Evolutionary conservation across 2,888 invertebrate species (phyloP).

Genomic region (Dorcus hopei): DNA sequence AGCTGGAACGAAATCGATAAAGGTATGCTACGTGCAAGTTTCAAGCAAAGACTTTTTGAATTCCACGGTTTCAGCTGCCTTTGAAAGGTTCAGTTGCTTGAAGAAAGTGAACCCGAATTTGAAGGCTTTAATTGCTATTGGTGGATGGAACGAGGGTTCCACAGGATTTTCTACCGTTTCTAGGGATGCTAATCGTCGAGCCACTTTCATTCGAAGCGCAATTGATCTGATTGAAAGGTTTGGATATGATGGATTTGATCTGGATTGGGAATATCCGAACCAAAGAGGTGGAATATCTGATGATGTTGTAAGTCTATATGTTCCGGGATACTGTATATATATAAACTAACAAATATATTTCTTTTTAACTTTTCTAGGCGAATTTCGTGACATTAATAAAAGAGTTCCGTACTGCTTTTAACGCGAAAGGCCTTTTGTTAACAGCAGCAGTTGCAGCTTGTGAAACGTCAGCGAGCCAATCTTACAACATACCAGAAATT

Average conservation of each 20-base stretch:
- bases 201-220: slow-evolving; percentile 56
- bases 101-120: not conserved
- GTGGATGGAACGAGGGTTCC: slow-evolving; percentile 64
- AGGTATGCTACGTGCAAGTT: slow-evolving; percentile 39
- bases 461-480: slow-evolving; percentile 28
- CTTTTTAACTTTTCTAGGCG: not conserved
- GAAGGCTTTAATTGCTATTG: slow-evolving; percentile 51
- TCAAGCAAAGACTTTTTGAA: not conserved
- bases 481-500: slow-evolving; percentile 57
- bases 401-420: slow-evolving; percentile 55
- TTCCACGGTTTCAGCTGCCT: too few species aligned
- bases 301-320: slow-evolving; percentile 31
- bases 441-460: slow-evolving; percentile 58
- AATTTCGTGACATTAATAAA: slow-evolving; percentile 51
- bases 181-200: slow-evolving; percentile 46
- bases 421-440: slow-evolving; percentile 52
- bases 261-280: slow-evolving; percentile 71
- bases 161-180: slow-evolving; percentile 47
- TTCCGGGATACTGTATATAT: too few species aligned
- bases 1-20: slow-evolving; percentile 56
- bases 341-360: not conserved
- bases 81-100: not conserved
- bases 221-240: slow-evolving; percentile 54
- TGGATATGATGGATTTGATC: slow-evolving; percentile 66
- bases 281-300: slow-evolving; percentile 48